Conservation (phyloP, 2,113 vertebrate genomes). For the Colaptes auratus region DNA sequence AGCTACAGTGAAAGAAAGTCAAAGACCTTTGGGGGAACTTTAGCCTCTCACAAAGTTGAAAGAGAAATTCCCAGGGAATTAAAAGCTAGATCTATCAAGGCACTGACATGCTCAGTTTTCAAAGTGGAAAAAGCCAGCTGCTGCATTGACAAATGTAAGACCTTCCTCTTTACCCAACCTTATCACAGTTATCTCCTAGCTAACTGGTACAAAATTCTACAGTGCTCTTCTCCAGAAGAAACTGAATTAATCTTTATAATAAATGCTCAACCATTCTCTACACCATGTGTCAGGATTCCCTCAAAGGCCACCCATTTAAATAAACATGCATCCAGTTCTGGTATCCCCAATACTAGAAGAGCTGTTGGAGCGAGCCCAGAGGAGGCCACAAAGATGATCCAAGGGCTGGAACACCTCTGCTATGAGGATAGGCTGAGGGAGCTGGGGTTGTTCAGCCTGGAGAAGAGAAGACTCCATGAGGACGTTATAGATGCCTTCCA, state of each 20-base stretch:
- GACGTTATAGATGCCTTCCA: too few species aligned
- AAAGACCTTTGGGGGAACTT: constrained; percentile 32
- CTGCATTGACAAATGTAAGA: constrained; percentile 16
- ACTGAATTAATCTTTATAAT: not conserved
- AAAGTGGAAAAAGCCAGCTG: constrained; percentile 67
- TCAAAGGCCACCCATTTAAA: not conserved
- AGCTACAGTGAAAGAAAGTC: not conserved
- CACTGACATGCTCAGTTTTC: constrained; percentile 45
- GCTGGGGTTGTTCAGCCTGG: too few species aligned
- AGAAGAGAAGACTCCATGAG: too few species aligned
- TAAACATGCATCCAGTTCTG: not conserved
- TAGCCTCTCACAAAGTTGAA: constrained; percentile 37
- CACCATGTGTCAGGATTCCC: not conserved
- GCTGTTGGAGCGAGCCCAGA: too few species aligned
- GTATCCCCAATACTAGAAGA: too few species aligned
- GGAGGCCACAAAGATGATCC: too few species aligned
- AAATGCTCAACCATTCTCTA: not conserved
- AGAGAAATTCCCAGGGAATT: constrained; percentile 56
- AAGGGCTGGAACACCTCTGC: too few species aligned
- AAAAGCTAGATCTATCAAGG: constrained; percentile 22
- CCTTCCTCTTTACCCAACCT: not conserved
- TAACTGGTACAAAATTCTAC: constrained; percentile 1
- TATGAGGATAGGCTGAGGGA: too few species aligned
- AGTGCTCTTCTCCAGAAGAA: not conserved
- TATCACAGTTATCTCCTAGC: not conserved